A percentile compares a stretch with the other conserved stretches of the same genome.
Conservation (phyloP, 2,888 invertebrate species). For the Himalopsyche kuldschensis region DNA sequence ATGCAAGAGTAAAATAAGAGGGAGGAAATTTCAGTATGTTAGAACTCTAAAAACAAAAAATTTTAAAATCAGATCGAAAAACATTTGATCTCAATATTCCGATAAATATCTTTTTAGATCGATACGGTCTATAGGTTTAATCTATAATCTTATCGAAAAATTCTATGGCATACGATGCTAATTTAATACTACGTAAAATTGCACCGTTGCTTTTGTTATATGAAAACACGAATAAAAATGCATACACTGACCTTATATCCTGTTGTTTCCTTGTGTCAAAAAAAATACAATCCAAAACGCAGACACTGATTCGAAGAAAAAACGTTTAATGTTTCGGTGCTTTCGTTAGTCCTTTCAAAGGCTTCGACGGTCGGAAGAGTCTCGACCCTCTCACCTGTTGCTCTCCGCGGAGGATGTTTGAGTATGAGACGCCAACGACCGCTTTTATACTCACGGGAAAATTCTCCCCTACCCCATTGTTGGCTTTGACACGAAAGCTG, state of each 20-base stretch:
- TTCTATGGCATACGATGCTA: too few species aligned
- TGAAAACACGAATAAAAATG: too few species aligned
- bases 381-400: conserved; percentile 1
- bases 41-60: too few species aligned
- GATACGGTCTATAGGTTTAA: too few species aligned
- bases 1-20: too few species aligned
- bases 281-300: neutral
- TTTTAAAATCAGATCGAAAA: too few species aligned
- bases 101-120: too few species aligned
- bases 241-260: neutral
- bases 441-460: neutral
- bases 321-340: neutral
- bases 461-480: neutral
- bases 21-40: too few species aligned
- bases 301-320: neutral
- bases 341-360: neutral
- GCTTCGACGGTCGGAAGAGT: neutral
- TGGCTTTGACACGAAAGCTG: neutral
- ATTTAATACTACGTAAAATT: too few species aligned
- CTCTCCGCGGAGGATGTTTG: neutral
- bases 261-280: neutral
- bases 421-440: neutral
- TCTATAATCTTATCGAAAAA: too few species aligned
- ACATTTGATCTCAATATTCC: too few species aligned
- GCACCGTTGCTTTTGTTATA: too few species aligned